phyloP scores from a whole-genome alignment of 1,140 invertebrate species.

The Nephila pilipes region DNA sequence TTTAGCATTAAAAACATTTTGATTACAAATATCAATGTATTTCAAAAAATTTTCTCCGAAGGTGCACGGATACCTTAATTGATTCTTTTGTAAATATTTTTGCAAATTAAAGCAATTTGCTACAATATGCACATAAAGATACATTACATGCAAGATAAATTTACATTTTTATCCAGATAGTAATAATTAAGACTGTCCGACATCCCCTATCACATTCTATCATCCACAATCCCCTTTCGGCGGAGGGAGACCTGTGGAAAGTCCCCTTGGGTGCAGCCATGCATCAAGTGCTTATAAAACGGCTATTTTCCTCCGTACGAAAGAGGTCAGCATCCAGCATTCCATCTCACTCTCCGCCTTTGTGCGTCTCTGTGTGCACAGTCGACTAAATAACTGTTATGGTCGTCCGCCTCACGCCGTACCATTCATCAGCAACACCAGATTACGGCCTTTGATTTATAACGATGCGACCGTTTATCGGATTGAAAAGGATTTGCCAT shows the following conservation, averaged over 20 bases:
- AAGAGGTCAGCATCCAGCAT: slow-evolving; percentile 8
- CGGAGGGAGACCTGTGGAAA: neutral
- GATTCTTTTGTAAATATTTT: too few relatives aligned
- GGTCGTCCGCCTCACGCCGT: neutral
- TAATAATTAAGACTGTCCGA: too few relatives aligned
- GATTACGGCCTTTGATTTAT: slow-evolving; percentile 70
- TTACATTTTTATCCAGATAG: too few relatives aligned
- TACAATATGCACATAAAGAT: too few relatives aligned
- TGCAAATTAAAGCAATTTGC: too few relatives aligned
- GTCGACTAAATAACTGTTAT: slow-evolving; percentile 67
- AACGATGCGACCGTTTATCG: slow-evolving; percentile 27
- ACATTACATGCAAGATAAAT: too few relatives aligned
- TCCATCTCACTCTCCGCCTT: neutral
- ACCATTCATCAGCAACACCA: slow-evolving; percentile 49
- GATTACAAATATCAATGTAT: too few relatives aligned
- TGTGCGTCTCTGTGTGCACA: slow-evolving; percentile 24
- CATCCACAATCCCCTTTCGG: too few relatives aligned
- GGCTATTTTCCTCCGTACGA: slow-evolving; percentile 8
- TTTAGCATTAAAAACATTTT: too few relatives aligned
- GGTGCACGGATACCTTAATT: too few relatives aligned
- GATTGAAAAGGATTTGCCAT: slow-evolving; percentile 50
- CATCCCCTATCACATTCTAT: too few relatives aligned
- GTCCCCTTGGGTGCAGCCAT: slow-evolving; percentile 2
- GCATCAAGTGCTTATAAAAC: slow-evolving; percentile 37
- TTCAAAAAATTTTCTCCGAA: too few relatives aligned